Percentiles rank a stretch among this genome's conserved stretches.
These are phyloP conservation scores for Aphelenchoides besseyi DNA, from an alignment of 1,140 invertebrate genomes.

Conservation along the genomic window DNA sequence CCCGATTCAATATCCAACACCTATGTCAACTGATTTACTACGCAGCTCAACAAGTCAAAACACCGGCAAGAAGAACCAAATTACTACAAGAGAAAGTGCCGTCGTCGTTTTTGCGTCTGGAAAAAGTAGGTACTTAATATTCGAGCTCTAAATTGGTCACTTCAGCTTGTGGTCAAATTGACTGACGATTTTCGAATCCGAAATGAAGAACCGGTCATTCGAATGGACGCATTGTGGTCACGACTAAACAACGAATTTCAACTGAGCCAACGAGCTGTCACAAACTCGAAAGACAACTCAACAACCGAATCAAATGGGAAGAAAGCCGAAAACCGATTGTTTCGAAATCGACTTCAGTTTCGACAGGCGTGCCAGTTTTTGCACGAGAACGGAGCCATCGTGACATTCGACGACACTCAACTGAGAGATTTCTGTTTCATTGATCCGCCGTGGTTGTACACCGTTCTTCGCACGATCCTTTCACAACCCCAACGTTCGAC, in stretches of 20 bases:
- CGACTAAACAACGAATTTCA: conserved; percentile 68
- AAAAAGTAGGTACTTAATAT: conserved; percentile 70
- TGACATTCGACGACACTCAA: conserved; percentile 94
- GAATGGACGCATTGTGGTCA: conserved; percentile 76
- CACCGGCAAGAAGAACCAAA: conserved; percentile 1
- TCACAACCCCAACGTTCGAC: not conserved
- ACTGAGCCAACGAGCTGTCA: not conserved
- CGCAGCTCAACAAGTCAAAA: conserved; percentile 28
- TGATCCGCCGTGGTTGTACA: conserved; percentile 96
- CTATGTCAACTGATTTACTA: conserved; percentile 89
- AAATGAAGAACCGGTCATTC: conserved; percentile 80
- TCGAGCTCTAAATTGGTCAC: conserved; percentile 4
- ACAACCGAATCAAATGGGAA: not conserved
- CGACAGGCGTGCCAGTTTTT: conserved; percentile 92
- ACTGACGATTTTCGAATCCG: conserved; percentile 63
- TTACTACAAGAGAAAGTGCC: conserved; percentile 89
- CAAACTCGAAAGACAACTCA: not conserved
- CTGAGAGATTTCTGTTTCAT: conserved; percentile 89
- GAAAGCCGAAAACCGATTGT: conserved; percentile 63
- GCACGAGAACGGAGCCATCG: conserved; percentile 93
- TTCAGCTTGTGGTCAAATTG: conserved; percentile 61
- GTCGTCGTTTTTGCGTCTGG: conserved; percentile 85
- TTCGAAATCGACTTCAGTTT: conserved; percentile 82
- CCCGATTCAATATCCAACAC: conserved; percentile 82
- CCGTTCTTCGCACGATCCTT: conserved; percentile 71